A percentile compares a stretch with the other conserved stretches of the same genome.
Evolutionary conservation across 2,113 vertebrate species (phyloP).

Genomic region (Myotis lucifugus): DNA sequence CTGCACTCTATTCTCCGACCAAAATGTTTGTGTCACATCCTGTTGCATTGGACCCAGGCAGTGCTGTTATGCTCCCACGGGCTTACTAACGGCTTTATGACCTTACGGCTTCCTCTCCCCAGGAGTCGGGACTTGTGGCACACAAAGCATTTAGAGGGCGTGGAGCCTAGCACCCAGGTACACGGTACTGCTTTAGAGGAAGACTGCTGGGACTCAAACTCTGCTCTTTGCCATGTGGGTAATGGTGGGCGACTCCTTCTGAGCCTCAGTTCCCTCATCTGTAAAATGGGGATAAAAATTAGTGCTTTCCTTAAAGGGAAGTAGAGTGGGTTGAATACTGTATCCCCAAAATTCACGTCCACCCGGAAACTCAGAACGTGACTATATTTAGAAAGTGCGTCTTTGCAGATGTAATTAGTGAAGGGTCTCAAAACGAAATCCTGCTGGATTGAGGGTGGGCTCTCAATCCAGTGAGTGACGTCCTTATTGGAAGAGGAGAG

Average conservation of each 20-base stretch:
- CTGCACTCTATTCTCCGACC: background rate
- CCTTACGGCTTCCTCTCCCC: background rate
- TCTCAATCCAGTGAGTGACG: background rate
- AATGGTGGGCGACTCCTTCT: background rate
- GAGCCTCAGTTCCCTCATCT: background rate
- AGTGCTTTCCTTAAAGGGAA: background rate
- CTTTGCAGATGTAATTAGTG: background rate
- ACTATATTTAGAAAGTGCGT: background rate
- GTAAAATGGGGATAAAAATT: background rate
- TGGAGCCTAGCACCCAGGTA: rapidly evolving
- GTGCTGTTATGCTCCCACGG: background rate
- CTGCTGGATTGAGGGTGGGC: background rate
- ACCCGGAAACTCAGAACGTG: background rate
- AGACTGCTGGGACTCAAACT: background rate
- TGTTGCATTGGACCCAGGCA: background rate
- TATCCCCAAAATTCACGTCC: background rate
- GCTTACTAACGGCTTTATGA: background rate
- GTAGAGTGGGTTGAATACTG: background rate
- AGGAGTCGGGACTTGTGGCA: background rate
- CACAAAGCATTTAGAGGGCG: background rate
- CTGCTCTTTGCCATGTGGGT: background rate
- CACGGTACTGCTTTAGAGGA: background rate
- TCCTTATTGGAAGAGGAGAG: background rate
- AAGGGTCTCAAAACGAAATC: background rate
- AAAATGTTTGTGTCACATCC: background rate